Conservation (phyloP, 2,888 invertebrate species). For the Quadriops clusia region DNA sequence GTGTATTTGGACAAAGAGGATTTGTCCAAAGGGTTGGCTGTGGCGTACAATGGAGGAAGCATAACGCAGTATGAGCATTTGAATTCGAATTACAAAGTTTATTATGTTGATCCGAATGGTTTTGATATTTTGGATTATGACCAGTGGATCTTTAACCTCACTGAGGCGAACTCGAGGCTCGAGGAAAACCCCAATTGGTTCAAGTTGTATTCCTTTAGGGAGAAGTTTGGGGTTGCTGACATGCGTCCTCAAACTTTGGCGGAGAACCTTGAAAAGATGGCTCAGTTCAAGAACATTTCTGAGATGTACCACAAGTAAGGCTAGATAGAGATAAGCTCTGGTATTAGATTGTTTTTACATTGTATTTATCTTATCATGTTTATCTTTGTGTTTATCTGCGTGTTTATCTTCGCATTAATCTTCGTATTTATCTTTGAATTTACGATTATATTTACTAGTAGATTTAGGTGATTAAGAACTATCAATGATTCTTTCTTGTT, state of each 20-base stretch:
- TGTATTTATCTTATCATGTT: too few relatives aligned
- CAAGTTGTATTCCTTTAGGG: conserved; percentile 58
- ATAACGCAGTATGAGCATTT: conserved; percentile 67
- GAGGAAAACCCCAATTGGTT: conserved; percentile 54
- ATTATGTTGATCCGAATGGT: conserved; percentile 23
- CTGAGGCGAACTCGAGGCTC: conserved; percentile 51
- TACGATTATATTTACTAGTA: too few relatives aligned
- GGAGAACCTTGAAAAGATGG: conserved; percentile 48
- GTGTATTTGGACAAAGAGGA: conserved; percentile 50
- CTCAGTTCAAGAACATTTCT: conserved; percentile 28
- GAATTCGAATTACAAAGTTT: conserved; percentile 43
- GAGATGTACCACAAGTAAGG: conserved; percentile 30
- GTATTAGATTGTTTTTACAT: too few relatives aligned
- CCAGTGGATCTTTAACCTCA: conserved; percentile 67
- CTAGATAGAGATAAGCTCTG: too few relatives aligned
- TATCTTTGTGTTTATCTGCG: too few relatives aligned
- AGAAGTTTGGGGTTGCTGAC: conserved; percentile 49
- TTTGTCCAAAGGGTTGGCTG: conserved; percentile 44
- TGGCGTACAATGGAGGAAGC: conserved; percentile 76
- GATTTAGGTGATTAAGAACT: conserved; percentile 1
- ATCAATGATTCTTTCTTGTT: conserved; percentile 1
- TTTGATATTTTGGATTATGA: conserved; percentile 48
- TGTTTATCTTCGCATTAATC: too few relatives aligned
- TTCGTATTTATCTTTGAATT: too few relatives aligned
- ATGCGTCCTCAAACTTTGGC: conserved; percentile 52